A percentile compares a stretch with the other conserved stretches of the same genome.
Evolutionary conservation across 2,113 vertebrate species (phyloP).

Genomic region (Forbesichthys papilliferus): DNA sequence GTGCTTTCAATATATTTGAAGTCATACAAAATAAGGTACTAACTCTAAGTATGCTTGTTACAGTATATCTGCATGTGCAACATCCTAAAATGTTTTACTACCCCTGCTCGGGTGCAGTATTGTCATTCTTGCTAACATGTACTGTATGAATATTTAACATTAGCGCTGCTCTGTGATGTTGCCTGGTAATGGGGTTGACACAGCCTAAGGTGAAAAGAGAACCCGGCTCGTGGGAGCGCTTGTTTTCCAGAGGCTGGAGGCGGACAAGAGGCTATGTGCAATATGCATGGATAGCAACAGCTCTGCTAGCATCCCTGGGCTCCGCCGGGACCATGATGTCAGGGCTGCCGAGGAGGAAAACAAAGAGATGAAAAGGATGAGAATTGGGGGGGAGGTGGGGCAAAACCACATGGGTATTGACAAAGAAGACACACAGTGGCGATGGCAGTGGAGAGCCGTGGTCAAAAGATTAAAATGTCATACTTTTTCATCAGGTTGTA

Average conservation of each 20-base stretch:
- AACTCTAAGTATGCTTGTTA: too few species aligned
- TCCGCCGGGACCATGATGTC: slow-evolving; percentile 63
- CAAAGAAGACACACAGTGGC: slow-evolving; percentile 38
- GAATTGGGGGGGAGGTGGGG: slow-evolving; percentile 12
- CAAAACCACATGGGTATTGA: slow-evolving; percentile 25
- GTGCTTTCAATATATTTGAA: too few species aligned
- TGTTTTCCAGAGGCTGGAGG: slow-evolving; percentile 35
- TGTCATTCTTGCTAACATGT: slow-evolving; percentile 28
- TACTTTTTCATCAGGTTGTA: slow-evolving; percentile 1
- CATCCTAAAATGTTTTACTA: too few species aligned
- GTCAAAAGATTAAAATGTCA: slow-evolving; percentile 15
- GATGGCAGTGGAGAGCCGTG: slow-evolving; percentile 45
- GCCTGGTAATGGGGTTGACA: neutral
- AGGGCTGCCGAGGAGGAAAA: slow-evolving; percentile 40
- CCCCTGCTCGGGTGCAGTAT: neutral
- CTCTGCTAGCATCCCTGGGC: slow-evolving; percentile 42
- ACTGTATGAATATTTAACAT: slow-evolving; percentile 49
- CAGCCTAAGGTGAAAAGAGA: slow-evolving; percentile 33
- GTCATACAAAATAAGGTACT: too few species aligned
- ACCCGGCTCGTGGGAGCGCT: slow-evolving; percentile 36
- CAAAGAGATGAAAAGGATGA: slow-evolving; percentile 41
- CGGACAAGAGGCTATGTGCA: neutral
- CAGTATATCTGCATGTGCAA: too few species aligned
- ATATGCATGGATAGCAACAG: slow-evolving; percentile 7
- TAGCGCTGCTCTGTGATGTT: slow-evolving; percentile 25